Base-by-base conservation (phyloP, 1,140 invertebrate genomes). In the Drosophila murphyi region DNA sequence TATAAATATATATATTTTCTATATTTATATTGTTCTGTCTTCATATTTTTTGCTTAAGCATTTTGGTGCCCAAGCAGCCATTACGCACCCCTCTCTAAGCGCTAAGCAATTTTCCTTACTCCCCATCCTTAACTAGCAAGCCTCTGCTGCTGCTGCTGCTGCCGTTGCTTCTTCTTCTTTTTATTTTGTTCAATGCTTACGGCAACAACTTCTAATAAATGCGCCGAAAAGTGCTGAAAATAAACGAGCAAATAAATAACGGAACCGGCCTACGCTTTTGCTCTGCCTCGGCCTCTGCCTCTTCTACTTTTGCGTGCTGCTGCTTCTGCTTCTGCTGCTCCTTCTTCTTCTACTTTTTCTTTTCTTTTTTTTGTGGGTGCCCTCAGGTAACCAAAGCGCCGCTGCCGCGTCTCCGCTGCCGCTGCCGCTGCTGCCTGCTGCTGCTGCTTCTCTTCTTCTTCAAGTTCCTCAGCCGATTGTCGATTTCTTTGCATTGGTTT, bases 171-270 rank as follows among this genome's bases (percentile, higher is more conserved):
- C 50, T 6, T 31, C 4, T 32, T 5, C 50, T 5, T 55, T 20
- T 28, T 65, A 29, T 45, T 65, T 41, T 32, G 50, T 61, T 74
- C 76, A 34, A 50, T 68, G 76, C 74, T 55, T 47, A 54, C 31
- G 29, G 59, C 77, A 75, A 75, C 64, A 80, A 70, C 63, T 80
- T 80, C 78, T 80, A 80, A 80, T 80, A 80, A 80, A 80, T 80
- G 78, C 78, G 77, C 65, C 77, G 78, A 80, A 80, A 80, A 76
- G 78, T 80, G 78, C 78, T 80, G 78, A 80, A 80, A 80, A 80
- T 80, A 80, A 80, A 80, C 77, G 77, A 80, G 78, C 78, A 80
- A 80, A 80, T 80, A 80, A 80, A 80, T 80, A 80, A 80, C 78
- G 64, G 80, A 55, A 47, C 51, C 52, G 39, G 39, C 39, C 50